phyloP scores from a whole-genome alignment of 2,888 invertebrate species.

The Ethmia dodecea region DNA sequence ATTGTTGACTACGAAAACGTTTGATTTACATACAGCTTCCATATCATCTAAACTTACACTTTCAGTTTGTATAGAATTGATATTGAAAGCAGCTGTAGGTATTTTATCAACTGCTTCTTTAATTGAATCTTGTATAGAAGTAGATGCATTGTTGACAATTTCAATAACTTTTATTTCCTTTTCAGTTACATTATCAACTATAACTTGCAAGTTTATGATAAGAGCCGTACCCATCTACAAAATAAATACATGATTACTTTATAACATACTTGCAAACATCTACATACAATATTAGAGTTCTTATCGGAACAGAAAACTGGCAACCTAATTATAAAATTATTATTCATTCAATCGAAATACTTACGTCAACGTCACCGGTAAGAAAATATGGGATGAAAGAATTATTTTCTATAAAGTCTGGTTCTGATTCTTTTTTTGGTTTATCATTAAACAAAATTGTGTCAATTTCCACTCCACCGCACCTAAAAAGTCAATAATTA shows the following conservation, averaged over 20 bases:
- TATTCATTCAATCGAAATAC: constrained; percentile 8
- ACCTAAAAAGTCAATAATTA: too few relatives aligned
- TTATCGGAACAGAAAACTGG: too few relatives aligned
- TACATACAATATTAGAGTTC: background rate
- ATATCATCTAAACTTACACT: constrained; percentile 11
- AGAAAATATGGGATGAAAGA: constrained; percentile 29
- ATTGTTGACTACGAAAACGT: constrained; percentile 35
- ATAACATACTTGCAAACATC: too few relatives aligned
- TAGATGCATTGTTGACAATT: constrained; percentile 21
- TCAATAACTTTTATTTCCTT: constrained; percentile 19
- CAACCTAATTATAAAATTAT: background rate
- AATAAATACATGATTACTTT: background rate
- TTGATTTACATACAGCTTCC: constrained; percentile 19
- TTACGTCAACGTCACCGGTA: constrained; percentile 30
- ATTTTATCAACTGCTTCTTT: constrained; percentile 19
- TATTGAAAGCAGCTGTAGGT: constrained; percentile 17
- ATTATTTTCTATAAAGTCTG: constrained; percentile 22
- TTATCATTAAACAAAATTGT: constrained; percentile 27
- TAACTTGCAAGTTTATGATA: constrained; percentile 37
- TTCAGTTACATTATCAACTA: constrained; percentile 30
- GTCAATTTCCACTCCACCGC: constrained; percentile 32
- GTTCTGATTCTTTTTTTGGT: constrained; percentile 16
- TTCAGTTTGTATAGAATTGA: constrained; percentile 9
- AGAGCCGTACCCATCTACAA: constrained; percentile 37
- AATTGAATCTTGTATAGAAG: constrained; percentile 20